Percentiles rank a stretch among this genome's conserved stretches.
Conservation (phyloP, 2,888 invertebrate species). For the Malthinus flaveolus region DNA sequence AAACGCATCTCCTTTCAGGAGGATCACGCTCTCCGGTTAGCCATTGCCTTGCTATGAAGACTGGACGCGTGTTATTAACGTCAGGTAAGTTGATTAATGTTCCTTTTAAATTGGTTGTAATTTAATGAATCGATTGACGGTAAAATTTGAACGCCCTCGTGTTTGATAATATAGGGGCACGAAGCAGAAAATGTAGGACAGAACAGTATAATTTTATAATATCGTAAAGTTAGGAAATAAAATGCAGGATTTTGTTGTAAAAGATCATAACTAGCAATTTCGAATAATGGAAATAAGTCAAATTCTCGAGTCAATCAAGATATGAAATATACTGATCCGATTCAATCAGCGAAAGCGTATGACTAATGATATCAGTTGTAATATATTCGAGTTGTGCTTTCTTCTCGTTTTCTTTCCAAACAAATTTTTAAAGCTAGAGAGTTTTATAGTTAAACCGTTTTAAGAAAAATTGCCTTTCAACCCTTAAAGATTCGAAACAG, state of each 20-base stretch:
- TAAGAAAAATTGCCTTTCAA: slow-evolving; percentile 30
- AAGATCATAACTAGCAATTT: slow-evolving; percentile 19
- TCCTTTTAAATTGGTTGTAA: too few relatives aligned
- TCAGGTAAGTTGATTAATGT: too few relatives aligned
- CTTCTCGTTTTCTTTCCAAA: background rate
- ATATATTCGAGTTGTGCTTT: slow-evolving; percentile 3
- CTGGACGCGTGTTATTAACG: too few relatives aligned
- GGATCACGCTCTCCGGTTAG: too few relatives aligned
- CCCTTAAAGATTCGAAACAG: slow-evolving; percentile 28
- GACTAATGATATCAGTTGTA: slow-evolving; percentile 23
- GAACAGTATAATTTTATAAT: slow-evolving; percentile 16
- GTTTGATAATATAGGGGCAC: slow-evolving; percentile 6
- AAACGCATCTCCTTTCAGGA: too few relatives aligned
- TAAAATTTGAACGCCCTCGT: background rate
- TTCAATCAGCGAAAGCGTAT: slow-evolving; percentile 25
- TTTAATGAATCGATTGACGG: too few relatives aligned
- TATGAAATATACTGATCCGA: slow-evolving; percentile 25
- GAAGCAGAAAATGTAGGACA: slow-evolving; percentile 10
- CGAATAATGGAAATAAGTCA: slow-evolving; percentile 18
- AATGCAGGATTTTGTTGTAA: slow-evolving; percentile 22
- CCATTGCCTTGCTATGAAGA: too few relatives aligned
- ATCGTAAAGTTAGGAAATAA: slow-evolving; percentile 14
- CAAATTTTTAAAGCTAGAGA: slow-evolving; percentile 14
- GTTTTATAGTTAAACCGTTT: slow-evolving; percentile 25
- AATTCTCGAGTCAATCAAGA: slow-evolving; percentile 8